A percentile compares a stretch with the other conserved stretches of the same genome.
phyloP scores from a whole-genome alignment of 2,888 invertebrate species.

The Aphidius colemani region DNA sequence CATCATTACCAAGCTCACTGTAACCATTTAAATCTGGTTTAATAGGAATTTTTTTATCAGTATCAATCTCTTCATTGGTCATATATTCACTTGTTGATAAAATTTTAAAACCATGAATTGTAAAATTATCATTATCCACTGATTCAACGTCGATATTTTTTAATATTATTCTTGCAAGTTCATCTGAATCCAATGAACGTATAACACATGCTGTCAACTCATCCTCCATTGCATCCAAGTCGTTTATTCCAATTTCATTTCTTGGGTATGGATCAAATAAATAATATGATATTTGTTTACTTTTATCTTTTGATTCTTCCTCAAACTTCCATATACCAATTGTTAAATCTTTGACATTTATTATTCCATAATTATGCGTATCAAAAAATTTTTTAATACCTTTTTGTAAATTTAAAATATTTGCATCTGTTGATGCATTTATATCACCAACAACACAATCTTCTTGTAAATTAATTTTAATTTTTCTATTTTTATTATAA shows the following conservation, averaged over 20 bases:
- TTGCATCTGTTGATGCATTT: slow-evolving; percentile 40
- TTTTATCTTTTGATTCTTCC: slow-evolving; percentile 43
- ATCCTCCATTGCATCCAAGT: slow-evolving; percentile 30
- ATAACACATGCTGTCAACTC: slow-evolving; percentile 54
- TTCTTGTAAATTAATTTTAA: slow-evolving; percentile 50
- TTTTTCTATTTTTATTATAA: slow-evolving; percentile 53
- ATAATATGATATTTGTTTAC: slow-evolving; percentile 51
- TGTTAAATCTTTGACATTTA: slow-evolving; percentile 52
- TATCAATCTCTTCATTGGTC: slow-evolving; percentile 49
- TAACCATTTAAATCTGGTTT: slow-evolving; percentile 60
- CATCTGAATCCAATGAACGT: slow-evolving; percentile 48
- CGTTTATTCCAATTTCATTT: slow-evolving; percentile 23
- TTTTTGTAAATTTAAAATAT: slow-evolving; percentile 48
- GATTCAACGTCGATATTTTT: slow-evolving; percentile 50
- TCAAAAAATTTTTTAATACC: slow-evolving; percentile 57
- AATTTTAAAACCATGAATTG: slow-evolving; percentile 46
- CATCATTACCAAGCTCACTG: slow-evolving; percentile 50
- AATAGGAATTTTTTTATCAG: slow-evolving; percentile 44
- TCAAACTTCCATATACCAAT: slow-evolving; percentile 60
- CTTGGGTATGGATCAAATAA: slow-evolving; percentile 61
- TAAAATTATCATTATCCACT: slow-evolving; percentile 40
- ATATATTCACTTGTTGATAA: slow-evolving; percentile 40
- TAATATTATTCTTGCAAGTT: slow-evolving; percentile 53
- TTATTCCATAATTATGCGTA: slow-evolving; percentile 51
- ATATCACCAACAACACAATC: slow-evolving; percentile 54